phyloP scores from a whole-genome alignment of 2,888 invertebrate species.

The Caenorhabditis sp. region DNA sequence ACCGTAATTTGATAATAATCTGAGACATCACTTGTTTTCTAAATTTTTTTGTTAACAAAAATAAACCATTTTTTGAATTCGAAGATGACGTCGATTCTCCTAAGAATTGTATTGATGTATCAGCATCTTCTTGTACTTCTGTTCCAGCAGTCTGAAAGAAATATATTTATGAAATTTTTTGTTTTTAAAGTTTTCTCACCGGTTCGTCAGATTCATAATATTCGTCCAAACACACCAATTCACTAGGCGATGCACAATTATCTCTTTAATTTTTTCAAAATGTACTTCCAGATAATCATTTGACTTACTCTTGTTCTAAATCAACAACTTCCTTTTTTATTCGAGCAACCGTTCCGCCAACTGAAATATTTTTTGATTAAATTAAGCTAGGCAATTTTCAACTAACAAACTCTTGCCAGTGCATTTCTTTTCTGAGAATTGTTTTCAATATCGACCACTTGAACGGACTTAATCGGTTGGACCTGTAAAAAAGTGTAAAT shows the following conservation, averaged over 20 bases:
- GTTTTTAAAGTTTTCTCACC: no score
- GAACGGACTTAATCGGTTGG: no score
- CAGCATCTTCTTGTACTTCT: no score
- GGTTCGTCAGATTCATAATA: no score
- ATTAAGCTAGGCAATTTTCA: neutral
- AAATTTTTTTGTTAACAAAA: neutral
- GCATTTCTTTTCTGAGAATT: neutral
- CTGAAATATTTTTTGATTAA: neutral
- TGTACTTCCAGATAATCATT: no score
- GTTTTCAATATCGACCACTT: neutral
- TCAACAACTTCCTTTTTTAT: neutral
- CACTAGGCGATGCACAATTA: neutral
- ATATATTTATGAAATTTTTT: no score
- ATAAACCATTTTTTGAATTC: neutral
- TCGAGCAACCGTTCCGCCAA: neutral
- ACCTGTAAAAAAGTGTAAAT: no score
- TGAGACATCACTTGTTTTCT: neutral
- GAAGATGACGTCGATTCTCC: neutral
- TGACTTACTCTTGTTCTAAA: neutral
- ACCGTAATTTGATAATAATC: neutral
- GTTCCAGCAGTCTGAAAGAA: no score
- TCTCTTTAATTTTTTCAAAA: neutral
- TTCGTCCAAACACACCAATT: neutral
- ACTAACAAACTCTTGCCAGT: neutral
- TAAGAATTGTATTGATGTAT: no score